Conservation (phyloP, 2,113 vertebrate species). For the Hydrochoerus hydrochaeris region DNA sequence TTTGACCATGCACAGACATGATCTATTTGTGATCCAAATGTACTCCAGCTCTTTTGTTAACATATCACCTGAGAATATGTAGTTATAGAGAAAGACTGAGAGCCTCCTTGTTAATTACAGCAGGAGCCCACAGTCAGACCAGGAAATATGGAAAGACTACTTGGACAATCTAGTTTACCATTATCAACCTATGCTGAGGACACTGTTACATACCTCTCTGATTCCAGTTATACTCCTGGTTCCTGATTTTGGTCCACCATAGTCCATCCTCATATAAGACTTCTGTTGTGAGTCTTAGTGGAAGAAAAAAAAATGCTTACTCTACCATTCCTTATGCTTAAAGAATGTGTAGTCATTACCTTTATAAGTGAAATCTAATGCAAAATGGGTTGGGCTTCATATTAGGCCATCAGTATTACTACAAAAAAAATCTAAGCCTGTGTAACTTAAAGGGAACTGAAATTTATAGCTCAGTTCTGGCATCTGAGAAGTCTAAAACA, state of each 20-base stretch:
- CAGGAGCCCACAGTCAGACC: not conserved
- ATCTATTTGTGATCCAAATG: slow-evolving; percentile 71
- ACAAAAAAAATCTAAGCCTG: not conserved
- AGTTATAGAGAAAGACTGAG: slow-evolving; percentile 47
- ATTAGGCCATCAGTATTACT: not conserved
- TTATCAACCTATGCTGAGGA: not conserved
- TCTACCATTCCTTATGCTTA: slow-evolving; percentile 23
- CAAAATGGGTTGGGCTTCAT: not conserved
- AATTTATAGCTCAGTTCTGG: not conserved
- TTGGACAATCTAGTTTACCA: slow-evolving; percentile 1
- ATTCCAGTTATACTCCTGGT: not conserved
- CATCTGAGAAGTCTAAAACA: not conserved
- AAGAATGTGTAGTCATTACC: not conserved
- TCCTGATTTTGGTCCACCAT: not conserved
- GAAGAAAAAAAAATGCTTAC: not conserved
- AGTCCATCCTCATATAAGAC: not conserved
- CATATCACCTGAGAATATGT: not conserved
- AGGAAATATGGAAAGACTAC: not conserved
- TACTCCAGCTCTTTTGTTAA: slow-evolving; percentile 55
- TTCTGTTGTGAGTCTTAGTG: slow-evolving; percentile 14
- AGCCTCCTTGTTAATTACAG: slow-evolving; percentile 9
- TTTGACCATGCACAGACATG: slow-evolving; percentile 61
- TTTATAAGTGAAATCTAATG: not conserved
- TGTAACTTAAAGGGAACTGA: not conserved
- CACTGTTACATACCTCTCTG: not conserved